Evolutionary conservation across 2,888 invertebrate species (phyloP).

Genomic region (Ypsolopha scabrella): DNA sequence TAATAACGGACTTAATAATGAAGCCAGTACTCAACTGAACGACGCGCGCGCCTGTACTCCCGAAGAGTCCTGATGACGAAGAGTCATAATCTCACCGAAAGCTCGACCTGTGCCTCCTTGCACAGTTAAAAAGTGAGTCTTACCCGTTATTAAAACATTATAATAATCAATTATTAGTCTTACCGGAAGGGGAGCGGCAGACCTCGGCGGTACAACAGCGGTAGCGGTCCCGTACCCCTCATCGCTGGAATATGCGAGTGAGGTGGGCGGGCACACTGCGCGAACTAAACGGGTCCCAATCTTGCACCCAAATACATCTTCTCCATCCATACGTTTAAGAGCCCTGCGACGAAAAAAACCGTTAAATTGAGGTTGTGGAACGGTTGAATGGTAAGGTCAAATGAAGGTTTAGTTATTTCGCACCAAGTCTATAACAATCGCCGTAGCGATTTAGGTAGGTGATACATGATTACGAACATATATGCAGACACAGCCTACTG

Average conservation of each 20-base stretch:
- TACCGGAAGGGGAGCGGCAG: conserved; percentile 10
- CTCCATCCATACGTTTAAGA: conserved; percentile 86
- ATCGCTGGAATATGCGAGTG: conserved; percentile 58
- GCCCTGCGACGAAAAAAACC: conserved; percentile 65
- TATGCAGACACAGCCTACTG: no score
- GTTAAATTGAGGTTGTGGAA: background rate
- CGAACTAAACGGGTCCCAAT: conserved; percentile 55
- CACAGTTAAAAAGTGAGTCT: no score
- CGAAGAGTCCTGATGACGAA: no score
- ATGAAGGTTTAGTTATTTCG: background rate
- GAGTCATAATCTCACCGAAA: no score
- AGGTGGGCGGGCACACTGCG: conserved; percentile 27
- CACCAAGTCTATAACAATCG: background rate
- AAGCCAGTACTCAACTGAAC: no score
- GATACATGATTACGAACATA: no score
- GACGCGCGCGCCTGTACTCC: no score
- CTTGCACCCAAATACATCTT: conserved; percentile 84
- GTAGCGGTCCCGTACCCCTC: conserved; percentile 57
- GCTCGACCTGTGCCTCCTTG: no score
- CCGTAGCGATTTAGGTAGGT: background rate
- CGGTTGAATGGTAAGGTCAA: background rate
- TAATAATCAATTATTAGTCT: no score
- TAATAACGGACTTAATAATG: no score
- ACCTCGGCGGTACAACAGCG: conserved; percentile 20
- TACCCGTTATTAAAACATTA: no score